Base-by-base conservation (phyloP, 2,113 vertebrate species). In the Aphyosemion australe region DNA sequence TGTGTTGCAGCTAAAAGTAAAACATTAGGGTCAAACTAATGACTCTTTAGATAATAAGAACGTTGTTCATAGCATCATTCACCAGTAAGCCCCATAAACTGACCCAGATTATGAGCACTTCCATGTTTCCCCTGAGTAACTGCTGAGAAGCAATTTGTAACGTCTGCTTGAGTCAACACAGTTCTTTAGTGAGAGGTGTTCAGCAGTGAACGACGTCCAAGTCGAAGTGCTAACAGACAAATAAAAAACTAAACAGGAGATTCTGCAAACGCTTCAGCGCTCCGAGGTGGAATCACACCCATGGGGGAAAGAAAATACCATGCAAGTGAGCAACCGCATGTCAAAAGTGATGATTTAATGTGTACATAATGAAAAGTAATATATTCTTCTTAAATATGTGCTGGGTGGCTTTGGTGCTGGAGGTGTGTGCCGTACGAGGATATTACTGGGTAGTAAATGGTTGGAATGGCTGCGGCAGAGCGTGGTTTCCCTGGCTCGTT, bases 351-450 rank as follows among this genome's bases (percentile, higher is more conserved):
- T 79, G 82, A 86, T 86, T 85, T 88, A 86, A 84, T 65, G 66
- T 69, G 72, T 78, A 77, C 79, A 75, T 82, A 87, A 88, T 88
- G 80, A 87, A 83, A 89, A 88, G 72, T 82, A 86, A 87, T 86
- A 80, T 72, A 63, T 78, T 67, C 65, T 65, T 76, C 76, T 74
- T 88, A 85, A 88, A 89, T 80, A 87, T 84, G 73, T 68, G 55
- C 66, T 5, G 80, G 76, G 50, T 67, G 69, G 73, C 73, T 79
- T 62, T 63, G 69, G 39, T 80, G 69, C 46, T 79, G 61, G 59
- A 15, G 79, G 82, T 72, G 82, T 70, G 81, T 74, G 48, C 46
- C 75, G 79, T 70, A 57, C 69, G 72, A 65, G 48, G 51, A 67
- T 72, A 72, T 76, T 48, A 47, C 70, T 63, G 37, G 65, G 65